These are phyloP conservation scores for Cyclophora albipunctata DNA, from an alignment of 2,888 invertebrate genomes.

Conservation along the genomic window DNA sequence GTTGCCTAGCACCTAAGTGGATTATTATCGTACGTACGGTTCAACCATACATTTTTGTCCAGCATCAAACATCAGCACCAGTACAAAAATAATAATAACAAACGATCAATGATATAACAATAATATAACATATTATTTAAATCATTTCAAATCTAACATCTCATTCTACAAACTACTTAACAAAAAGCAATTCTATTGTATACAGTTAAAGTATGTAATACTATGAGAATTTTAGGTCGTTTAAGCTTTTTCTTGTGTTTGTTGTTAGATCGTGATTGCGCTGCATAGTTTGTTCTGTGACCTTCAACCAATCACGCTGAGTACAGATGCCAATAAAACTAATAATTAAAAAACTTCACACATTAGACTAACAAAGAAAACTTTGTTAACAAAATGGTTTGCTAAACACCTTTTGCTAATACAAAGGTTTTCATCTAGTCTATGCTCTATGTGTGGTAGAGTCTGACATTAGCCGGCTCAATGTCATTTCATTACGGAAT, in stretches of 20 bases:
- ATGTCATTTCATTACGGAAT: no score
- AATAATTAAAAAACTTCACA: not conserved
- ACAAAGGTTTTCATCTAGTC: no score
- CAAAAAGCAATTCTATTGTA: not conserved
- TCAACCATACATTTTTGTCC: no score
- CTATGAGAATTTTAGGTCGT: slow-evolving; percentile 1
- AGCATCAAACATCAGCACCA: slow-evolving; percentile 4
- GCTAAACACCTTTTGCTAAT: no score
- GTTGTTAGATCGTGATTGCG: slow-evolving; percentile 49
- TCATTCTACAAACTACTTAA: not conserved
- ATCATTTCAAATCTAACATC: slow-evolving; percentile 5
- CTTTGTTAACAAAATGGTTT: no score
- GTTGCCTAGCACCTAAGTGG: no score
- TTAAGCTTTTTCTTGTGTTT: slow-evolving; percentile 23
- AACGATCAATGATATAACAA: slow-evolving; percentile 34
- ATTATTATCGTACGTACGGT: no score
- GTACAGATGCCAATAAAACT: slow-evolving; percentile 34
- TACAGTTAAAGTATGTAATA: slow-evolving; percentile 8
- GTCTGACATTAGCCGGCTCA: no score
- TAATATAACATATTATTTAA: slow-evolving; percentile 20
- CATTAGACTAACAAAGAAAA: no score
- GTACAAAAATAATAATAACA: slow-evolving; percentile 14
- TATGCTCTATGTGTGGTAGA: no score
- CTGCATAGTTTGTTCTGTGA: slow-evolving; percentile 55
- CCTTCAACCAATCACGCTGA: slow-evolving; percentile 58